These are phyloP conservation scores for Archilochus colubris DNA, from an alignment of 2,113 vertebrate genomes.

Conservation along the genomic window DNA sequence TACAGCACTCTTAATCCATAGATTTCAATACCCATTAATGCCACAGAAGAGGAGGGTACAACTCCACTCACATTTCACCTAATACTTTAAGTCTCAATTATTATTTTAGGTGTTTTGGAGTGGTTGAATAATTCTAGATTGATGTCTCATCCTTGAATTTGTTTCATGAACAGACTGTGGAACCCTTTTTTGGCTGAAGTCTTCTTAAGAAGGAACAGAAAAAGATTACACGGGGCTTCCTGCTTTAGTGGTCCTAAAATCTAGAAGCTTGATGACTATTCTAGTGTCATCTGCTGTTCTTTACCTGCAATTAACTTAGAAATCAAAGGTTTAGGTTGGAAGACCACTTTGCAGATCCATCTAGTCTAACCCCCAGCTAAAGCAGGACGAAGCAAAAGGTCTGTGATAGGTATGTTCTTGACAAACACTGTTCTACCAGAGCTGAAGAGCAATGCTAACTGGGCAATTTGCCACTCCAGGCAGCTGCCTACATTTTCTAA, in stretches of 20 bases:
- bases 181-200: background rate
- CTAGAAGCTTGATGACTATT: background rate
- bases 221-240: background rate
- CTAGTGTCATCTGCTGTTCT: background rate
- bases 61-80: background rate
- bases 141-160: background rate
- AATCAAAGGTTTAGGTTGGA: no score
- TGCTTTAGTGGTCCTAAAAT: background rate
- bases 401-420: no score
- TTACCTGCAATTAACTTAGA: no score
- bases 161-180: background rate
- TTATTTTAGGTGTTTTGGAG: background rate
- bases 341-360: no score
- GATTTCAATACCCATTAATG: background rate
- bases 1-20: background rate
- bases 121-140: background rate
- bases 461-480: background rate
- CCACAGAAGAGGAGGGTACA: background rate
- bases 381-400: no score
- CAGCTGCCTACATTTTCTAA: background rate
- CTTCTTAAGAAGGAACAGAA: background rate
- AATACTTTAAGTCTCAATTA: background rate
- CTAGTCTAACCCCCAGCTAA: no score
- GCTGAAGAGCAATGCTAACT: no score
- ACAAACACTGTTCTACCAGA: no score